Conservation (phyloP, 2,797 vertebrate species). For the Dendrocincla fuliginosa region DNA sequence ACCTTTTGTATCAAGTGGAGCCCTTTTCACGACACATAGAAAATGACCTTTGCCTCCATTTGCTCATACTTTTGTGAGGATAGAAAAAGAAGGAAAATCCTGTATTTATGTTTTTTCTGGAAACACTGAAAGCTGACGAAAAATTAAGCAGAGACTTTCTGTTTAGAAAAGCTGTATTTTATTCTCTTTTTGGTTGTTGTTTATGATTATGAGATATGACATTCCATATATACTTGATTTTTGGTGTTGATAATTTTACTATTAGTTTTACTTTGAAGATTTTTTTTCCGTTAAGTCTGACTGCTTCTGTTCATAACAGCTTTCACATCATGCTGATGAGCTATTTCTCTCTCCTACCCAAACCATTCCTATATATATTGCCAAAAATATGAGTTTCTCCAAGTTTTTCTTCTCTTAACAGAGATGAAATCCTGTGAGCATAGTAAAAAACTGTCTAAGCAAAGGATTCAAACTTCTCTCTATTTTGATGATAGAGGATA, state of each 20-base stretch:
- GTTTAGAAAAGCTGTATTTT: neutral
- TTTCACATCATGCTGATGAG: neutral
- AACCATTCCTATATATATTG: neutral
- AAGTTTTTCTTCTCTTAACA: neutral
- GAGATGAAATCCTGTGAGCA: rapidly evolving
- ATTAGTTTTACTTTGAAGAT: neutral
- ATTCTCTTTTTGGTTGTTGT: neutral
- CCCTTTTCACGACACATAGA: neutral
- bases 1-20: neutral
- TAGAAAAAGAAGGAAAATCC: neutral
- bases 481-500: neutral
- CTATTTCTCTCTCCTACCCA: neutral
- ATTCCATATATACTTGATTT: neutral
- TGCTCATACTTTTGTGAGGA: neutral
- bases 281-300: neutral
- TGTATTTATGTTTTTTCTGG: neutral
- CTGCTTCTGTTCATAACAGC: neutral
- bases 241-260: neutral
- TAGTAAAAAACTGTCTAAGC: neutral
- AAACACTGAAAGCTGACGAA: neutral
- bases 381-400: neutral
- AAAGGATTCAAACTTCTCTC: neutral
- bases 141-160: neutral
- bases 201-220: neutral
- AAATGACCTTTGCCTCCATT: neutral